These are phyloP conservation scores for Bolinopsis microptera DNA, from an alignment of 37 sponge, comb jelly and placozoan species.

Conservation along the genomic window DNA sequence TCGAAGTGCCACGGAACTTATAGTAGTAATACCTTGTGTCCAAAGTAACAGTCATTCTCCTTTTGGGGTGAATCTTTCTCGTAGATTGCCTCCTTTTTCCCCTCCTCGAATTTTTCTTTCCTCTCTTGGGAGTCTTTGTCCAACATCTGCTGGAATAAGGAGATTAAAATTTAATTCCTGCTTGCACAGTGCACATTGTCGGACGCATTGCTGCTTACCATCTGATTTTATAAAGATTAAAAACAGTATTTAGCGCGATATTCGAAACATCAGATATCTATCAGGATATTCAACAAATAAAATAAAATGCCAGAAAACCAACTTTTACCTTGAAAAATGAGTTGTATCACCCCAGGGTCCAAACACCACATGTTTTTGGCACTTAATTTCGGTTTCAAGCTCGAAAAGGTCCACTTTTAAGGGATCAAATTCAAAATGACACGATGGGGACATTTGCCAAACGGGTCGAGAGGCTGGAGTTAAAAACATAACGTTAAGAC, in stretches of 20 bases:
- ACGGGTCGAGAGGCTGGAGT: background rate
- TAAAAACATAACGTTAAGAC: too few relatives aligned
- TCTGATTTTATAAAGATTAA: background rate
- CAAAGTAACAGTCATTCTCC: background rate
- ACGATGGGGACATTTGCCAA: background rate
- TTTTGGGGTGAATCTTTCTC: background rate
- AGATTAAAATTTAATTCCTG: background rate
- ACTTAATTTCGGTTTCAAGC: background rate
- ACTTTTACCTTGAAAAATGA: background rate
- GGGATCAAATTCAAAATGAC: background rate
- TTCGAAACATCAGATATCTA: background rate
- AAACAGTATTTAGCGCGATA: background rate
- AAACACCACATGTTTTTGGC: background rate
- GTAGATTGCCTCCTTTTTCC: background rate
- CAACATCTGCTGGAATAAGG: background rate
- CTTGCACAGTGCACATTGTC: background rate
- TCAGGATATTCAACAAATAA: too few relatives aligned
- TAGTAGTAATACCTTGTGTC: background rate
- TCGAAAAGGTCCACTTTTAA: background rate
- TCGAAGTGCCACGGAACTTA: too few relatives aligned
- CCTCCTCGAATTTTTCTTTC: background rate
- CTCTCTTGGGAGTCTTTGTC: background rate
- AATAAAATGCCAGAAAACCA: too few relatives aligned
- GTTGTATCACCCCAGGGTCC: background rate
- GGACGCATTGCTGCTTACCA: background rate